Conservation (phyloP, 2,888 invertebrate genomes). For the Pachliopta kotzebuea region DNA sequence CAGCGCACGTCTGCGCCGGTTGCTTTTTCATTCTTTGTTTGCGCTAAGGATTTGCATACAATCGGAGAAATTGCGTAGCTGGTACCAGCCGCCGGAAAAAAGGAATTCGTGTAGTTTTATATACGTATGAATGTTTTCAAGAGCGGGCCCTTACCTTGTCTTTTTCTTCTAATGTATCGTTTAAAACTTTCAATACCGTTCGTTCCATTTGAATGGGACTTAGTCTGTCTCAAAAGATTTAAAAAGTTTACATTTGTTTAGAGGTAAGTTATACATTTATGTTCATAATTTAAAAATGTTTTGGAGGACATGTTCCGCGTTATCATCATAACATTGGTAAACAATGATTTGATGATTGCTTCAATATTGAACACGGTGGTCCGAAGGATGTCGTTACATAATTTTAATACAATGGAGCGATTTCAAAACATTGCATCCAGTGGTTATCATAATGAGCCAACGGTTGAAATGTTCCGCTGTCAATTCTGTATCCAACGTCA, state of each 20-base stretch:
- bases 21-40: constrained; percentile 77
- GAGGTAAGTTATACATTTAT: too few relatives aligned
- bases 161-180: constrained; percentile 40
- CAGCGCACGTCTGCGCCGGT: constrained; percentile 61
- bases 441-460: constrained; percentile 19
- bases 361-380: constrained; percentile 14
- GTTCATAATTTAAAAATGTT: too few relatives aligned
- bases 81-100: constrained; percentile 55
- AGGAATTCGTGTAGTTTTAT: constrained; percentile 60
- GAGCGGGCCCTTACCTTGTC: constrained; percentile 40
- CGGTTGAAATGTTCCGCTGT: constrained; percentile 9
- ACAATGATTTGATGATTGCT: too few relatives aligned
- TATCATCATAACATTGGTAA: background rate
- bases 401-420: constrained; percentile 30
- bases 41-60: constrained; percentile 75
- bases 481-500: constrained; percentile 19
- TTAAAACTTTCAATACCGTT: constrained; percentile 29
- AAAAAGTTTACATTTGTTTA: constrained; percentile 10
- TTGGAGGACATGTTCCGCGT: background rate
- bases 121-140: constrained; percentile 55
- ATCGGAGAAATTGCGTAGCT: constrained; percentile 75
- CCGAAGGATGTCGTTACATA: constrained; percentile 17
- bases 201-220: constrained; percentile 20
- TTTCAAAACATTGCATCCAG: constrained; percentile 27
- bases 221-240: constrained; percentile 31